Percentiles rank a stretch among this genome's conserved stretches.
Conservation (phyloP, 1,140 invertebrate genomes). For the Cepaea nemoralis region DNA sequence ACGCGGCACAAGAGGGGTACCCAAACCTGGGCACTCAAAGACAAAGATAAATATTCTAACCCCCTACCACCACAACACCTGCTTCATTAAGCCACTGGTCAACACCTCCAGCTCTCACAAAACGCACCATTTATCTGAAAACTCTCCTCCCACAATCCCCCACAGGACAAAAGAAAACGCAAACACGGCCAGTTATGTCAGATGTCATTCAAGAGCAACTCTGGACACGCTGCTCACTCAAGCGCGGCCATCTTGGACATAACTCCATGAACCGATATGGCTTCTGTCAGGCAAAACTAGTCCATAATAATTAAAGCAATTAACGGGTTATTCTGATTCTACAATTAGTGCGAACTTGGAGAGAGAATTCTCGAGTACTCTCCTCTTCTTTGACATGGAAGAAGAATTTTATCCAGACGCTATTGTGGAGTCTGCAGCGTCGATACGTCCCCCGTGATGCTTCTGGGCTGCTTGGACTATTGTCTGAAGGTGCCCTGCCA, state of each 20-base stretch:
- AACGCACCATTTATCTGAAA: too few species aligned
- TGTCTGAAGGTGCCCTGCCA: neutral
- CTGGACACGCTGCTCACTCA: neutral
- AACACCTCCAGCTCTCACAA: too few species aligned
- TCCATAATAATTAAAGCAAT: conserved; percentile 34
- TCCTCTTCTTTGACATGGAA: neutral
- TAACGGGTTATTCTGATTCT: conserved; percentile 24
- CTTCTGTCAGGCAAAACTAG: conserved; percentile 20
- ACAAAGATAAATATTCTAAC: too few species aligned
- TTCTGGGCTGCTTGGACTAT: conserved; percentile 4
- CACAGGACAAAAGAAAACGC: too few species aligned
- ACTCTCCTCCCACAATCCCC: too few species aligned
- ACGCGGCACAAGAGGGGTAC: too few species aligned
- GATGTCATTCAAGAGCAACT: neutral
- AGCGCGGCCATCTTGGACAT: neutral
- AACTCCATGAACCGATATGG: conserved; percentile 19
- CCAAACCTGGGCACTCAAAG: too few species aligned
- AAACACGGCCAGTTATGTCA: neutral
- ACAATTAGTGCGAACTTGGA: conserved; percentile 26
- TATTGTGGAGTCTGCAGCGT: neutral
- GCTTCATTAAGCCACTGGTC: too few species aligned
- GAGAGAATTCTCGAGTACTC: conserved; percentile 7
- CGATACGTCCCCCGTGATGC: neutral
- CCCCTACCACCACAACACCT: too few species aligned
- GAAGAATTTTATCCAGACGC: neutral